Percentiles rank a stretch among this genome's conserved stretches.
phyloP scores from a whole-genome alignment of 2,113 vertebrate genomes.

The Cyphomyrus discorhynchus region DNA sequence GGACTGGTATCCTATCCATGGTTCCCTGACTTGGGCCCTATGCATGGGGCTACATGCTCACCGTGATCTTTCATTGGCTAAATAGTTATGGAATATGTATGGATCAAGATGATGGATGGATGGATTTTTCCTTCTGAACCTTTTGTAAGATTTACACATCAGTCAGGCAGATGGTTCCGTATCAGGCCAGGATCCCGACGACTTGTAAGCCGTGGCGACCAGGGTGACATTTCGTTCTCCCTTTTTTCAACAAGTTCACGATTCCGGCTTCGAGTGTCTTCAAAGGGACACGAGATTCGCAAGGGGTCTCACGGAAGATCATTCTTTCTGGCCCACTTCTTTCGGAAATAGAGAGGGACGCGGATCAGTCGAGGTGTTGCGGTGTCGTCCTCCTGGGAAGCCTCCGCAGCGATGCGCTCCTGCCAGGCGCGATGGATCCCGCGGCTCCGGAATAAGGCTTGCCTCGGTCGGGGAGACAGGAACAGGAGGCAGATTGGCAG shows the following conservation, averaged over 20 bases:
- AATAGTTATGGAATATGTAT: not conserved
- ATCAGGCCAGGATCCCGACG: not conserved
- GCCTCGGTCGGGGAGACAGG: not conserved
- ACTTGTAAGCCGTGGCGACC: not conserved
- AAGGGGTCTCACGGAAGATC: not conserved
- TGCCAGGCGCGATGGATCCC: not conserved
- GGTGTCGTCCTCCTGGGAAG: not conserved
- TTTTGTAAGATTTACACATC: not conserved
- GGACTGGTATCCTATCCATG: not conserved
- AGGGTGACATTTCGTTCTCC: not conserved
- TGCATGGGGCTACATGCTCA: not conserved
- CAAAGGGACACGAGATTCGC: not conserved
- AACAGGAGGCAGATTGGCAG: not conserved
- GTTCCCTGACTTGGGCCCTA: not conserved
- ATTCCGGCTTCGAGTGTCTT: not conserved
- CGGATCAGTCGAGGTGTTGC: not conserved
- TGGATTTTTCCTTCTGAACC: not conserved
- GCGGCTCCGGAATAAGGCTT: not conserved
- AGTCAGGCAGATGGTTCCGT: not conserved
- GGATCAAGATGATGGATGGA: not conserved
- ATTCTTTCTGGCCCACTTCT: not conserved
- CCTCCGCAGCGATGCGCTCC: not conserved
- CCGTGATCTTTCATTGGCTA: not conserved
- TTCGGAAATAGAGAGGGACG: not conserved
- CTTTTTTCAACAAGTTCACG: not conserved